Conservation (phyloP, 2,113 vertebrate species). For the Morphnarchus princeps region DNA sequence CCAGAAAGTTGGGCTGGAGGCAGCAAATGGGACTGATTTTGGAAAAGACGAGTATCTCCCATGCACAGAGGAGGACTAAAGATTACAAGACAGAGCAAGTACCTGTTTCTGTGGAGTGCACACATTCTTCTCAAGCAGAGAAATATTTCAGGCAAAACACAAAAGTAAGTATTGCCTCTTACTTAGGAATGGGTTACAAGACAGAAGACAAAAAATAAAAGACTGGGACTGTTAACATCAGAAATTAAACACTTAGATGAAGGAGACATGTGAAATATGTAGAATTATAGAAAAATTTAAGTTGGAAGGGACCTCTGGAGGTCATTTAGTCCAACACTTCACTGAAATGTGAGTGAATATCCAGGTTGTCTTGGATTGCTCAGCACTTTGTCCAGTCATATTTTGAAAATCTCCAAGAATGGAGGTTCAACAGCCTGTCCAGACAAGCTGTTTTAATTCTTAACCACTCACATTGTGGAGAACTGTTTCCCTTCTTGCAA, state of each 20-base stretch:
- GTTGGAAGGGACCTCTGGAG: background rate
- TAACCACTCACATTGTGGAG: background rate
- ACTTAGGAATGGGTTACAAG: background rate
- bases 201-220: background rate
- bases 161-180: background rate
- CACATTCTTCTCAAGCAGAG: background rate
- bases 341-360: background rate
- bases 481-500: background rate
- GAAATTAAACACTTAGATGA: background rate
- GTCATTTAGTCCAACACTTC: background rate
- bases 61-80: background rate
- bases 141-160: background rate
- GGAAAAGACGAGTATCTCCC: background rate
- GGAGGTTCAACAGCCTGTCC: background rate
- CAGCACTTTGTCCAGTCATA: background rate
- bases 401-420: background rate
- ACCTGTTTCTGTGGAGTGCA: background rate
- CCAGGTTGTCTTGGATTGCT: background rate
- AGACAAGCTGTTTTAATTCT: background rate
- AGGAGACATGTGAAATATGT: background rate
- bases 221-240: background rate
- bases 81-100: background rate
- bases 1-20: background rate
- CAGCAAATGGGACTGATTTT: background rate
- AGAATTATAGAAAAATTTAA: background rate